Evolutionary conservation across 1,140 invertebrate species (phyloP).

Genomic region (Hydropsyche tenuis): DNA sequence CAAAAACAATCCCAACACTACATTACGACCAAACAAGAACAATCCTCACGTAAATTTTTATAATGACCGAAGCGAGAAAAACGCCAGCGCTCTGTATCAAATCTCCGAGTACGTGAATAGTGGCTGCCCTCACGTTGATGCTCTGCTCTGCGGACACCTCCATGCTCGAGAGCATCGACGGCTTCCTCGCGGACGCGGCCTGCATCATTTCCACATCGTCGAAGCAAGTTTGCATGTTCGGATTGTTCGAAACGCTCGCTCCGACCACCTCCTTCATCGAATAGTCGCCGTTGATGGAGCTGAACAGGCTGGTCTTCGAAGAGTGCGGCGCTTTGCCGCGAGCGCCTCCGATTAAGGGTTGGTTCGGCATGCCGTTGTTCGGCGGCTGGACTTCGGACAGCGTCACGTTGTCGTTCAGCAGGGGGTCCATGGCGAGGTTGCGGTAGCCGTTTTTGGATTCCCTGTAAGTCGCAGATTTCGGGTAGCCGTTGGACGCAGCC

Average conservation of each 20-base stretch:
- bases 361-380: neutral
- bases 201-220: slow-evolving; percentile 45
- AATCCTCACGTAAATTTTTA: slow-evolving; percentile 78
- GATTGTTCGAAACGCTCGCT: neutral
- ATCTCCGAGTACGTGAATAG: slow-evolving; percentile 92
- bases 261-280: slow-evolving; percentile 32
- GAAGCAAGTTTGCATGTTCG: slow-evolving; percentile 29
- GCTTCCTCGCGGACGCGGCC: neutral
- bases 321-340: slow-evolving; percentile 11
- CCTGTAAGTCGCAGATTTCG: slow-evolving; percentile 6
- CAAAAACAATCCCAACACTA: neutral
- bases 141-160: slow-evolving; percentile 62
- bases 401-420: slow-evolving; percentile 32
- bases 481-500: slow-evolving; percentile 4
- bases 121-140: slow-evolving; percentile 87
- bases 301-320: slow-evolving; percentile 28
- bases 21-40: neutral
- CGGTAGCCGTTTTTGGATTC: slow-evolving; percentile 47
- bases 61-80: slow-evolving; percentile 81
- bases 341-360: slow-evolving; percentile 25
- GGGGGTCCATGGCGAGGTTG: slow-evolving; percentile 45
- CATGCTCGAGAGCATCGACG: slow-evolving; percentile 26
- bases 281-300: slow-evolving; percentile 47
- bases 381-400: slow-evolving; percentile 4
- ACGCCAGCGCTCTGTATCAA: slow-evolving; percentile 89